Conservation (phyloP, 2,113 vertebrate genomes). For the Sardina pilchardus region DNA sequence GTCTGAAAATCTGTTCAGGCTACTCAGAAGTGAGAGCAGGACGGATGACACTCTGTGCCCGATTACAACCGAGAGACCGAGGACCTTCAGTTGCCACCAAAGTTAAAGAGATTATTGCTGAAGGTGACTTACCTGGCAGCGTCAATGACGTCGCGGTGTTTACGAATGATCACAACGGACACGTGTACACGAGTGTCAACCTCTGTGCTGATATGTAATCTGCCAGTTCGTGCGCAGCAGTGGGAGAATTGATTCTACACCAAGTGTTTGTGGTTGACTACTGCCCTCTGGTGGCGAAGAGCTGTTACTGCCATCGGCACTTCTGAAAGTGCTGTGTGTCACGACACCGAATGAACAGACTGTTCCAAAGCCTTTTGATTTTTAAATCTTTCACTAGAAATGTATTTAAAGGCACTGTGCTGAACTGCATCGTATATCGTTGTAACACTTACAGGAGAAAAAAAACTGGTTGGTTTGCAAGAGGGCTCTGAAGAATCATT, state of each 20-base stretch:
- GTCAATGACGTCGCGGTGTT: too few relatives aligned
- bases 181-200: too few relatives aligned
- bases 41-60: too few relatives aligned
- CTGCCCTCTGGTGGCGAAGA: background rate
- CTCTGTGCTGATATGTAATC: background rate
- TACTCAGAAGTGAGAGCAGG: too few relatives aligned
- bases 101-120: background rate
- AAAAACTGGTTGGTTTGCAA: conserved; percentile 3
- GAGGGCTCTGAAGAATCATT: background rate
- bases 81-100: background rate
- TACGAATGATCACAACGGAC: too few relatives aligned
- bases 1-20: background rate
- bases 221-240: background rate
- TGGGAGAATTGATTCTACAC: background rate
- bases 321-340: background rate
- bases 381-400: background rate
- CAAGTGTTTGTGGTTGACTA: background rate
- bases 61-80: background rate
- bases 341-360: background rate
- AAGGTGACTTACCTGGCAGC: too few relatives aligned
- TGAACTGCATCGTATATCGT: background rate
- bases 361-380: background rate
- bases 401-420: conserved; percentile 15
- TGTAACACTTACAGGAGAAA: background rate
- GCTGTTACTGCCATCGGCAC: background rate